These are phyloP conservation scores for Pristionchus mayeri DNA, from an alignment of 2,888 invertebrate genomes.

Conservation along the genomic window DNA sequence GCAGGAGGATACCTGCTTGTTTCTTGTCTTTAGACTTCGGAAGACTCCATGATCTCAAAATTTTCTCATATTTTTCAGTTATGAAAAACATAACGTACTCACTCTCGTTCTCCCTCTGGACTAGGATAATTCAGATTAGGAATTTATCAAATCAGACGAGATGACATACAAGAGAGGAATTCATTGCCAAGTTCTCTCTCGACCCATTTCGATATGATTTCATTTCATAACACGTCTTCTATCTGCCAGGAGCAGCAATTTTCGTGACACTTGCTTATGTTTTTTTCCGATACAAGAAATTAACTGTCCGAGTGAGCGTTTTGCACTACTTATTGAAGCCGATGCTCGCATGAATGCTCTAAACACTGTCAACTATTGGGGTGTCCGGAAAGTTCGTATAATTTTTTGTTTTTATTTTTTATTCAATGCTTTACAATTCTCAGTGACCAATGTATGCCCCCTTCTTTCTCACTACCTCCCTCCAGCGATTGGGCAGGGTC, in stretches of 20 bases:
- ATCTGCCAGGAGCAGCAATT: not conserved
- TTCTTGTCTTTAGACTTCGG: too few relatives aligned
- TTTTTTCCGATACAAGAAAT: not conserved
- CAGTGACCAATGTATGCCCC: too few relatives aligned
- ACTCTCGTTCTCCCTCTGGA: not conserved
- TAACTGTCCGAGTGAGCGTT: not conserved
- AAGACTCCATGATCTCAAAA: not conserved
- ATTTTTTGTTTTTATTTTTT: too few relatives aligned
- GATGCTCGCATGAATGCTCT: not conserved
- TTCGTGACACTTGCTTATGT: not conserved
- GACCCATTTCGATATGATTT: not conserved
- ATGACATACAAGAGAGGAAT: not conserved
- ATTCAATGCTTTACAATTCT: too few relatives aligned
- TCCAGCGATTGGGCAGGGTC: too few relatives aligned
- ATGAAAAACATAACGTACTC: not conserved
- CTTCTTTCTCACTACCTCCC: too few relatives aligned
- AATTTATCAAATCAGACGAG: not conserved
- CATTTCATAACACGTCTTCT: not conserved
- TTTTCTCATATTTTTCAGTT: not conserved
- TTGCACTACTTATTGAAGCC: not conserved
- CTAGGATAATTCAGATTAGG: not conserved
- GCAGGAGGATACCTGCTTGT: not conserved
- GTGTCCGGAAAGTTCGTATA: too few relatives aligned
- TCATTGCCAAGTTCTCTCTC: not conserved
- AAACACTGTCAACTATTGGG: too few relatives aligned